Percentiles rank a stretch among this genome's conserved stretches.
Evolutionary conservation across 2,113 vertebrate genomes (phyloP).

Genomic region (Canis aureus): DNA sequence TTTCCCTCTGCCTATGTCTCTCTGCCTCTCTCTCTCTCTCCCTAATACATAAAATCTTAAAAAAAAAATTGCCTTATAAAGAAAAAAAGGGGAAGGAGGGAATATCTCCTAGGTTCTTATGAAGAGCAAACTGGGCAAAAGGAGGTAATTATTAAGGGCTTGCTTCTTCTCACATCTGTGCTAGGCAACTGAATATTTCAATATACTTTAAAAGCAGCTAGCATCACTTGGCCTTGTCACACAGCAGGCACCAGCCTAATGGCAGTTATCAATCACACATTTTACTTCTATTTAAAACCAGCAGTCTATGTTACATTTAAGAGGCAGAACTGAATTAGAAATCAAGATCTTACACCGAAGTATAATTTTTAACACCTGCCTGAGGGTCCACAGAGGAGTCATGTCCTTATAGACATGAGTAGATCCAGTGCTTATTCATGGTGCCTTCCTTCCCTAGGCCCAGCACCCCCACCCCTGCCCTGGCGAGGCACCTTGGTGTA

Average conservation of each 20-base stretch:
- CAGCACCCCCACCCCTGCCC: accelerated
- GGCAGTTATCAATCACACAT: background rate
- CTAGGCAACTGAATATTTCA: background rate
- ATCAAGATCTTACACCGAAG: constrained; percentile 7
- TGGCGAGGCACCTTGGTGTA: constrained; percentile 95
- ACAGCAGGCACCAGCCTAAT: background rate
- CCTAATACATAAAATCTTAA: no score
- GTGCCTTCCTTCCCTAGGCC: background rate
- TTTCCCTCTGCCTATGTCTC: no score
- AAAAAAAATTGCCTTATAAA: no score
- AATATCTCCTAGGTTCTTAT: background rate
- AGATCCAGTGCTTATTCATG: accelerated
- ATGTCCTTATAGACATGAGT: background rate
- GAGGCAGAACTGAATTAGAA: background rate
- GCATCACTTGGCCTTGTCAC: background rate
- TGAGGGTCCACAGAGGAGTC: background rate
- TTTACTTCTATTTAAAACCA: constrained; percentile 10
- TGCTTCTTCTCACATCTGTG: background rate
- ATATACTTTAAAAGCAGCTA: background rate
- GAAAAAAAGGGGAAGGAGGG: background rate
- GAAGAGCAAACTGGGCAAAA: background rate
- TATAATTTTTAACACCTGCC: background rate
- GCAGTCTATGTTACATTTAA: background rate
- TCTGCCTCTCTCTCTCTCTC: no score
- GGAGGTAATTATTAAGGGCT: background rate